A percentile compares a stretch with the other conserved stretches of the same genome.
Conservation (phyloP, 2,888 invertebrate genomes). For the Meiosimyza decipiens region DNA sequence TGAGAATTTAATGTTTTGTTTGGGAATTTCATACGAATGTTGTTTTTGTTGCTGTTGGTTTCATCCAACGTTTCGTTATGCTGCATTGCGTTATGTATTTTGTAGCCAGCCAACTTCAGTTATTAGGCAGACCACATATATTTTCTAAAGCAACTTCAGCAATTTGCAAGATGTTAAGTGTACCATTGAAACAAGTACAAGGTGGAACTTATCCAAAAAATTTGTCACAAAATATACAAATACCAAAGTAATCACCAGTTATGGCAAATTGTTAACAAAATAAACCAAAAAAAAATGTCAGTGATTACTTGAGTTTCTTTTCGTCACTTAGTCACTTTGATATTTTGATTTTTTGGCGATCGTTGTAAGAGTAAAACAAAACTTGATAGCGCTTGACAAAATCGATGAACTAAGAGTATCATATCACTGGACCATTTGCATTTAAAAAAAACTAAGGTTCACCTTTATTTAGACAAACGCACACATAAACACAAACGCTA, state of each 20-base stretch:
- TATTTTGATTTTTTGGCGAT: too few relatives aligned
- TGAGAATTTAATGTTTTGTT: constrained; percentile 22
- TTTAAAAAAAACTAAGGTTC: too few relatives aligned
- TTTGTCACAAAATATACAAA: neutral
- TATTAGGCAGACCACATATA: neutral
- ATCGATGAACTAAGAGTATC: too few relatives aligned
- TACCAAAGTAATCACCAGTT: neutral
- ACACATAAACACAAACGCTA: too few relatives aligned
- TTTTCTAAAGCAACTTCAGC: neutral
- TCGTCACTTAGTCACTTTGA: too few relatives aligned
- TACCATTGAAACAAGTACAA: neutral
- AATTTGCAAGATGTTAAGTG: neutral
- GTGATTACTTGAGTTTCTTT: too few relatives aligned
- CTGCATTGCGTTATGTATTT: constrained; percentile 7
- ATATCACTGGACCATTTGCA: too few relatives aligned
- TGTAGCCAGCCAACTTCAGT: neutral
- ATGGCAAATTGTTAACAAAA: too few relatives aligned
- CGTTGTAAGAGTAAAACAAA: too few relatives aligned
- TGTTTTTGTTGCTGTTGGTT: constrained; percentile 9
- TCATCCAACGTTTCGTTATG: neutral
- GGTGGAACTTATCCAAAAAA: neutral
- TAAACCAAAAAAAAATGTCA: too few relatives aligned
- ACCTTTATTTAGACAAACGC: too few relatives aligned
- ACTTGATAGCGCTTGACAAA: too few relatives aligned
- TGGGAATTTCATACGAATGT: constrained; percentile 26